A percentile compares a stretch with the other conserved stretches of the same genome.
phyloP scores from a whole-genome alignment of 2,113 vertebrate species.

The Vidua chalybeata region DNA sequence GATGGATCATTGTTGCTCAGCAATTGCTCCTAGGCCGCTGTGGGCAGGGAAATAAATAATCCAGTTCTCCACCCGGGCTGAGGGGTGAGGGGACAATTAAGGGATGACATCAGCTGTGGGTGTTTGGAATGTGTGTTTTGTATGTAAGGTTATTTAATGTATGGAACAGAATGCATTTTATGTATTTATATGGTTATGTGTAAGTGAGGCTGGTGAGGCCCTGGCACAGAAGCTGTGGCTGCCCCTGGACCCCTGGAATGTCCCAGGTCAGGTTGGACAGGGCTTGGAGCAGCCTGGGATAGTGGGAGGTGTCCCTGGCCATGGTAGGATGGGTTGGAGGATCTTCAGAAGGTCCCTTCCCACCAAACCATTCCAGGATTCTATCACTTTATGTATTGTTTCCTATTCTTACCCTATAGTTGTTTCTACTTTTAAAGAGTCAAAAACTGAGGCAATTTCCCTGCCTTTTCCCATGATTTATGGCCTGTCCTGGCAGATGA shows the following conservation, averaged over 20 bases:
- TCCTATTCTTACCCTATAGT: not conserved
- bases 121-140: not conserved
- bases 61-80: not conserved
- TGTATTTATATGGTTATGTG: accelerated
- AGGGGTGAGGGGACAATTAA: not conserved
- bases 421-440: not conserved
- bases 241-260: not conserved
- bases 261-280: not conserved
- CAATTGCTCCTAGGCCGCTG: slow-evolving; percentile 45
- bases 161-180: accelerated
- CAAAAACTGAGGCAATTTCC: not conserved
- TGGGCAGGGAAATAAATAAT: slow-evolving; percentile 70
- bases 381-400: not conserved
- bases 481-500: not conserved
- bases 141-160: accelerated
- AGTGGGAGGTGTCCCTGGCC: not conserved
- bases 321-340: not conserved
- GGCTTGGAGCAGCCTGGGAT: not conserved
- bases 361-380: not conserved
- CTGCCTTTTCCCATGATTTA: not conserved
- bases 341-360: not conserved
- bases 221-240: not conserved
- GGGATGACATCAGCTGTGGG: slow-evolving; percentile 8
- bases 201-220: not conserved
- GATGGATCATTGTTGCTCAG: slow-evolving; percentile 70